phyloP scores from a whole-genome alignment of 1,140 invertebrate species.

The Meloidogyne exigua region DNA sequence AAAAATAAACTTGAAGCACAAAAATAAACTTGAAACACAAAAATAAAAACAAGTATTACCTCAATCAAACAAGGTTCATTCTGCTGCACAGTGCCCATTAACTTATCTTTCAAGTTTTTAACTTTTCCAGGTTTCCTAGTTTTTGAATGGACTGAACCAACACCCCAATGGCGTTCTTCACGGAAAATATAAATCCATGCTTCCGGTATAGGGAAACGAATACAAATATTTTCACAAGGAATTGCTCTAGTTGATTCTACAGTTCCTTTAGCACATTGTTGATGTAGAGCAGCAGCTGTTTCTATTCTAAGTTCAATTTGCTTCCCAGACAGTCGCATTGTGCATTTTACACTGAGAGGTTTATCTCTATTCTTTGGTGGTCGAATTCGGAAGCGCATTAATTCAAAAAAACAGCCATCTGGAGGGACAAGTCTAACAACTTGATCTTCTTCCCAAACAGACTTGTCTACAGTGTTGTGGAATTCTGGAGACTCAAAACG shows the following conservation, averaged over 20 bases:
- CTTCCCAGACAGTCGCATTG: conserved; percentile 63
- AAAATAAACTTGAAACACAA: not conserved
- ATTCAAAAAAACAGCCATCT: conserved; percentile 94
- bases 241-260: conserved; percentile 85
- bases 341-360: conserved; percentile 85
- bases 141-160: conserved; percentile 96
- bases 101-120: conserved; percentile 85
- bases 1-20: not conserved
- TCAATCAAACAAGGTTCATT: conserved; percentile 91
- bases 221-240: conserved; percentile 93
- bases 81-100: conserved; percentile 82
- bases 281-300: conserved; percentile 90
- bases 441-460: conserved; percentile 84
- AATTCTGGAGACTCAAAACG: conserved; percentile 89
- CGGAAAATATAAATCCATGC: conserved; percentile 97
- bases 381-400: conserved; percentile 91
- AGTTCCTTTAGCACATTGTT: conserved; percentile 64
- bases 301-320: conserved; percentile 88
- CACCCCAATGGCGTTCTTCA: conserved; percentile 95
- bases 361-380: conserved; percentile 93
- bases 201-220: conserved; percentile 95
- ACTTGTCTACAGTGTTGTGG: conserved; percentile 85
- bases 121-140: conserved; percentile 76
- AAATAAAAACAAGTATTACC: conserved; percentile 69
- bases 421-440: conserved; percentile 85